phyloP scores from a whole-genome alignment of 2,797 vertebrate species.

The Iguana delicatissima region DNA sequence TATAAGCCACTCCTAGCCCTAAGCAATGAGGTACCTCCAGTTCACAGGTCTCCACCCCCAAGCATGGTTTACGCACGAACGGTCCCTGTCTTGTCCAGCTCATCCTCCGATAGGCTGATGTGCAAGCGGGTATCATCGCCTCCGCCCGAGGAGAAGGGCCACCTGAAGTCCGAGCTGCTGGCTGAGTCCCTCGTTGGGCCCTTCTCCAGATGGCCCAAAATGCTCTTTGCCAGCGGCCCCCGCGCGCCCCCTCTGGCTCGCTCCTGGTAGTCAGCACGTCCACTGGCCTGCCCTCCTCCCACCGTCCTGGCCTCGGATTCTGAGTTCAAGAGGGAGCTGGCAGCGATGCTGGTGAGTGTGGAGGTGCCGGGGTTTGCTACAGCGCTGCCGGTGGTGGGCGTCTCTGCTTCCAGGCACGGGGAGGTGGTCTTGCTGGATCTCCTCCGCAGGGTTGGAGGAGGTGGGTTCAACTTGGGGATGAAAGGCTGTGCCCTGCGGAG shows the following conservation, averaged over 20 bases:
- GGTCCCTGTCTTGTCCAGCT: constrained; percentile 47
- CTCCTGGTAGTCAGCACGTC: constrained; percentile 80
- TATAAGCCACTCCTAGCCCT: neutral
- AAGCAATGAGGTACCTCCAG: neutral
- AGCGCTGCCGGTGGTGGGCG: constrained; percentile 50
- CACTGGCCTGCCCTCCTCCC: fast-evolving
- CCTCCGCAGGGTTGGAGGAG: constrained; percentile 83
- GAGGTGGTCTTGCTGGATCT: constrained; percentile 85
- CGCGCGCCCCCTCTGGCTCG: constrained; percentile 74
- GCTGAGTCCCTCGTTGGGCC: constrained; percentile 26
- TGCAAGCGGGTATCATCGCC: constrained; percentile 86
- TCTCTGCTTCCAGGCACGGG: constrained; percentile 76
- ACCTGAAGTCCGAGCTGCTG: constrained; percentile 52
- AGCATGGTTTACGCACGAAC: constrained; percentile 22
- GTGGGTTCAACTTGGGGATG: constrained; percentile 88
- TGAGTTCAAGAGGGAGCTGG: constrained; percentile 79
- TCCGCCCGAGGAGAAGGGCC: constrained; percentile 75
- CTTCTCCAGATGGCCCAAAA: constrained; percentile 36
- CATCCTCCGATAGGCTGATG: constrained; percentile 91
- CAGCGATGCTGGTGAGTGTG: constrained; percentile 81
- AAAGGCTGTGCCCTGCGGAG: constrained; percentile 78
- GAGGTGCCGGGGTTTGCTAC: constrained; percentile 56
- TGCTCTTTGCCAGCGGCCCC: constrained; percentile 78
- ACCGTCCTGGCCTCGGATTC: constrained; percentile 79
- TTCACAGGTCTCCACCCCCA: neutral